A percentile compares a stretch with the other conserved stretches of the same genome.
Conservation (phyloP, 2,888 invertebrate genomes). For the Diabrotica balteata region DNA sequence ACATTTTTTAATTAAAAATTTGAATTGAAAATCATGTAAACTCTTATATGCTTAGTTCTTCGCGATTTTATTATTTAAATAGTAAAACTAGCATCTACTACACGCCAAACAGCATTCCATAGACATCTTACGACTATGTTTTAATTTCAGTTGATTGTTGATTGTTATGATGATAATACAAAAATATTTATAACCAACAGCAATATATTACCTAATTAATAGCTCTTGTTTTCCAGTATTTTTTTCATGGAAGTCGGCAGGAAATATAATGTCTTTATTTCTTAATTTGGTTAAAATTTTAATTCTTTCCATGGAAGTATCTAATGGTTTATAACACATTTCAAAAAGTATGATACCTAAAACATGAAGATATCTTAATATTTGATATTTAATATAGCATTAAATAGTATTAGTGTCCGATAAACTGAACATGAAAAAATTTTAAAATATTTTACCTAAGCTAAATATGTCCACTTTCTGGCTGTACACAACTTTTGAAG, state of each 20-base stretch:
- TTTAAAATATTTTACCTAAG: slow-evolving; percentile 64
- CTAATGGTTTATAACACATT: slow-evolving; percentile 88
- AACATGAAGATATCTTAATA: slow-evolving; percentile 26
- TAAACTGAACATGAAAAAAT: too few species aligned
- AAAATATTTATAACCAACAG: too few species aligned
- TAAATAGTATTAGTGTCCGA: too few species aligned
- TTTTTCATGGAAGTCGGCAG: slow-evolving; percentile 68
- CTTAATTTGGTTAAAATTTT: slow-evolving; percentile 78
- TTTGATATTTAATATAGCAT: neutral
- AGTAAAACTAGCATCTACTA: too few species aligned
- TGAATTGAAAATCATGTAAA: too few species aligned
- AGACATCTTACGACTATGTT: too few species aligned
- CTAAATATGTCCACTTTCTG: slow-evolving; percentile 81
- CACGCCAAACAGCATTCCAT: too few species aligned
- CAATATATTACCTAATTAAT: slow-evolving; percentile 65
- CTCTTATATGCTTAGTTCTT: too few species aligned
- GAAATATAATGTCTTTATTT: slow-evolving; percentile 73
- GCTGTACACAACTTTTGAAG: slow-evolving; percentile 78
- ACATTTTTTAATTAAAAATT: too few species aligned
- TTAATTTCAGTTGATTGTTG: too few species aligned
- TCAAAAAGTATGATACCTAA: slow-evolving; percentile 93
- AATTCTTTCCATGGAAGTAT: slow-evolving; percentile 90
- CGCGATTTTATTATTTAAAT: too few species aligned
- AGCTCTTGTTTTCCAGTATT: slow-evolving; percentile 66
- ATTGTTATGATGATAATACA: too few species aligned